Conservation (phyloP, 2,888 invertebrate species). For the Hedya salicella region DNA sequence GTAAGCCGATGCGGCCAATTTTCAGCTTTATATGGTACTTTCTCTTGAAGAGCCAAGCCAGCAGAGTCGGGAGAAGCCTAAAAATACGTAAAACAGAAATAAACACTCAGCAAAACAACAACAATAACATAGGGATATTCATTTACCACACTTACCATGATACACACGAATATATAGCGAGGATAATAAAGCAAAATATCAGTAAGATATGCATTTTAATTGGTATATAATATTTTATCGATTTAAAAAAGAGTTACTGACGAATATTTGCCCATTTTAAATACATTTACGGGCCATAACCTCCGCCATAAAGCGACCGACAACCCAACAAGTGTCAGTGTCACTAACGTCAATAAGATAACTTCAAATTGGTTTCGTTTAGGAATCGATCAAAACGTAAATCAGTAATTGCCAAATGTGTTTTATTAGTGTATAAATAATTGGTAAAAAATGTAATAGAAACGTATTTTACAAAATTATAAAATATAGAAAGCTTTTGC, state of each 20-base stretch:
- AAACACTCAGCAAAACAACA: constrained; percentile 60
- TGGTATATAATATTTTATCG: constrained; percentile 1
- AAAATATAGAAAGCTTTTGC: too few relatives aligned
- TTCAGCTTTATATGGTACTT: constrained; percentile 92
- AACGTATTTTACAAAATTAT: too few relatives aligned
- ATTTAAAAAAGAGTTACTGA: constrained; percentile 18
- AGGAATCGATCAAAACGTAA: not conserved
- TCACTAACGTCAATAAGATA: constrained; percentile 20
- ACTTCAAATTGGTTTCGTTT: not conserved
- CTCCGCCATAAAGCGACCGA: constrained; percentile 15
- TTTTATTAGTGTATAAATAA: too few relatives aligned
- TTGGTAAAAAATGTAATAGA: too few relatives aligned
- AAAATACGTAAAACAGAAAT: constrained; percentile 55
- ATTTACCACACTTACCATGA: constrained; percentile 82
- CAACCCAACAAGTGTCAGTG: constrained; percentile 36
- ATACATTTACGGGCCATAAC: constrained; percentile 38
- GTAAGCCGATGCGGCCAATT: constrained; percentile 92
- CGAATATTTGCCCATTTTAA: constrained; percentile 35
- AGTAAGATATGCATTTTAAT: constrained; percentile 71
- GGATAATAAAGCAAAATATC: constrained; percentile 68
- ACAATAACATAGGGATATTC: constrained; percentile 49
- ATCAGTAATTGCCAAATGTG: too few relatives aligned
- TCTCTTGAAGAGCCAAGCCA: constrained; percentile 92
- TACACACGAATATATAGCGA: constrained; percentile 85
- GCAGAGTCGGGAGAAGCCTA: constrained; percentile 91